Percentiles rank a stretch among this genome's conserved stretches.
phyloP scores from a whole-genome alignment of 2,113 vertebrate genomes.

The Odocoileus hemionus region DNA sequence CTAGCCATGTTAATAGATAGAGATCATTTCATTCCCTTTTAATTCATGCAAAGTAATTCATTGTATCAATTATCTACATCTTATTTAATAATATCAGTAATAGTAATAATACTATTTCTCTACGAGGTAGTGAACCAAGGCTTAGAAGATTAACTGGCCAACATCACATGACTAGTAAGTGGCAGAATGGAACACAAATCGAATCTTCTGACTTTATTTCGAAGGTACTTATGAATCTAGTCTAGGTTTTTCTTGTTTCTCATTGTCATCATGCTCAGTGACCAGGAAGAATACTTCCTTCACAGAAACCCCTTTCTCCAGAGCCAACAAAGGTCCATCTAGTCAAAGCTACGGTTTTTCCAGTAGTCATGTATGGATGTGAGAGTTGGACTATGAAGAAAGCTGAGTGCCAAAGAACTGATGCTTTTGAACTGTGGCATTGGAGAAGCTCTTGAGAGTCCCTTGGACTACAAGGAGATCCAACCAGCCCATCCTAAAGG shows the following conservation, averaged over 20 bases:
- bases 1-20: not conserved
- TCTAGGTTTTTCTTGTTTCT: not conserved
- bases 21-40: not conserved
- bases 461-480: not conserved
- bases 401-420: not conserved
- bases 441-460: not conserved
- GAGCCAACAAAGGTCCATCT: not conserved
- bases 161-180: not conserved
- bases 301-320: not conserved
- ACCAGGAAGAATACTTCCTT: not conserved
- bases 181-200: not conserved
- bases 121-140: not conserved
- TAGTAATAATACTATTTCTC: not conserved
- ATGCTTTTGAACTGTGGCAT: not conserved
- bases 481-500: not conserved
- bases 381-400: not conserved
- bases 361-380: not conserved
- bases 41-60: not conserved
- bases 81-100: not conserved
- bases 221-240: not conserved
- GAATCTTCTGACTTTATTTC: not conserved
- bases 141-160: not conserved
- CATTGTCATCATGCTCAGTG: not conserved
- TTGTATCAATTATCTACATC: not conserved
- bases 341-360: not conserved